Percentiles rank a stretch among this genome's conserved stretches.
Conservation (phyloP, 2,113 vertebrate genomes). For the Brachyistius frenatus region DNA sequence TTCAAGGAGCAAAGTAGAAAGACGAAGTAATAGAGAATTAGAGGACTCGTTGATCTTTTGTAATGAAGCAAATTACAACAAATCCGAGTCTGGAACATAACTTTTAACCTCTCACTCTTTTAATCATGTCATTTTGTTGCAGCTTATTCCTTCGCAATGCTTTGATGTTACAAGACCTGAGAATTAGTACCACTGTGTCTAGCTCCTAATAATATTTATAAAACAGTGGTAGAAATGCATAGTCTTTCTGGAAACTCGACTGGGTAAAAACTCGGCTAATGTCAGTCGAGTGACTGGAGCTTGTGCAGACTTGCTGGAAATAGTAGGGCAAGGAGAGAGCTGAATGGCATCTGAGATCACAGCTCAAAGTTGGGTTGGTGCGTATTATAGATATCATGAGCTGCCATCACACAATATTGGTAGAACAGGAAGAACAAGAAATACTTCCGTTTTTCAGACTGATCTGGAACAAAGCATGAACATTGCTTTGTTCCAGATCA, state of each 20-base stretch:
- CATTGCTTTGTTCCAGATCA: neutral
- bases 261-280: neutral
- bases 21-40: neutral
- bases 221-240: no score
- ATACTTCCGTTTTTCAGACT: neutral
- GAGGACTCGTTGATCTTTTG: no score
- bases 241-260: neutral
- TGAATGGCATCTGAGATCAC: neutral
- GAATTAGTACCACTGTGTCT: neutral
- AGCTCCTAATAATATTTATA: neutral
- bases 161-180: no score
- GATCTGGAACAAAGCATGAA: neutral
- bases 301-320: conserved; percentile 12
- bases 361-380: neutral
- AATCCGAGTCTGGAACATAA: neutral
- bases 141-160: neutral
- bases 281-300: neutral
- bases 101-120: neutral
- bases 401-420: conserved; percentile 2
- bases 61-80: neutral
- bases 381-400: neutral
- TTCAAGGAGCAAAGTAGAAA: neutral
- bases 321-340: neutral
- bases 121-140: neutral
- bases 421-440: neutral